Evolutionary conservation across 2,113 vertebrate species (phyloP).

Genomic region (Capreolus pygargus): DNA sequence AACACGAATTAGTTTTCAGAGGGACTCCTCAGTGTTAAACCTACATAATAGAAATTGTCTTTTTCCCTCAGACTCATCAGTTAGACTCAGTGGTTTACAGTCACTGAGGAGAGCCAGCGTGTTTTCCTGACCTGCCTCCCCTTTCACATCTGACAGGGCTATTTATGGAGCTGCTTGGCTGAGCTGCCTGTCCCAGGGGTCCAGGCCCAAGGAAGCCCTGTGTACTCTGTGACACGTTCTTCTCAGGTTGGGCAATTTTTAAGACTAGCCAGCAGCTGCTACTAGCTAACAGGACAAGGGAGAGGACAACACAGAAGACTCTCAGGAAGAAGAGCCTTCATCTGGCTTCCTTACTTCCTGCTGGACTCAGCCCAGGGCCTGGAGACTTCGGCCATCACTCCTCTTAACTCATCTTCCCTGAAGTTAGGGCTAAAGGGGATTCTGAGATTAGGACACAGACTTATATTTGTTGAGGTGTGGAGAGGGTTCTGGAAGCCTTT

Average conservation of each 20-base stretch:
- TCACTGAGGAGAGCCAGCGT: not conserved
- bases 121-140: not conserved
- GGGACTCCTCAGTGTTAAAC: not conserved
- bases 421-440: conserved; percentile 10
- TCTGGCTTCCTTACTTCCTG: not conserved
- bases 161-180: conserved; percentile 50
- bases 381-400: not conserved
- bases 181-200: not conserved
- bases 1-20: not conserved
- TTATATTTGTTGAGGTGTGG: conserved; percentile 7
- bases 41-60: not conserved
- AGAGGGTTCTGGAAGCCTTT: conserved; percentile 31
- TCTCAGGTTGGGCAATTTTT: not conserved
- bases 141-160: not conserved
- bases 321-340: not conserved
- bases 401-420: not conserved
- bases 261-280: conserved; percentile 23
- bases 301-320: not conserved
- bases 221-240: not conserved
- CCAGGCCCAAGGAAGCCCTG: not conserved
- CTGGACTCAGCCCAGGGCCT: not conserved
- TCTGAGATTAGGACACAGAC: conserved; percentile 37
- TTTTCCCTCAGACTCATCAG: not conserved
- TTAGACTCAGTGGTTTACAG: not conserved
- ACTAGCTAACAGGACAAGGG: not conserved